Evolutionary conservation across 2,888 invertebrate genomes (phyloP).

Genomic region (Cheilosia variabilis): DNA sequence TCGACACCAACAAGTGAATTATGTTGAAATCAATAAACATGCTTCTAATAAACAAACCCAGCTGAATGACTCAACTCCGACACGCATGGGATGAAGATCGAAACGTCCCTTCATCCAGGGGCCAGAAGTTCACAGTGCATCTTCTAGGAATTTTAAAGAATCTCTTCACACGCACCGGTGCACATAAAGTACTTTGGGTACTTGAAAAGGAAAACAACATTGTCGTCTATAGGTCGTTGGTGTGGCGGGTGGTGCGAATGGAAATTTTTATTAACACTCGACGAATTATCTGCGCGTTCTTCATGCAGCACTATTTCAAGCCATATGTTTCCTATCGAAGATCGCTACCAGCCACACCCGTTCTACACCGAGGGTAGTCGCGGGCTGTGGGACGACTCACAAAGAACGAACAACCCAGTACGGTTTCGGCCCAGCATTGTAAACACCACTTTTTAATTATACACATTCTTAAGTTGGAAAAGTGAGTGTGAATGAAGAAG

Average conservation of each 20-base stretch:
- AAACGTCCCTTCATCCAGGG: background rate
- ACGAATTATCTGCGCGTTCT: slow-evolving; percentile 32
- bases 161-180: slow-evolving; percentile 32
- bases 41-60: slow-evolving; percentile 38
- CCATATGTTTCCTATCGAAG: slow-evolving; percentile 57
- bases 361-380: background rate
- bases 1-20: slow-evolving; percentile 41
- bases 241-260: background rate
- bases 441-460: slow-evolving; percentile 63
- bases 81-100: slow-evolving; percentile 3
- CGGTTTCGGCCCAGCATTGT: slow-evolving; percentile 13
- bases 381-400: background rate
- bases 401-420: background rate
- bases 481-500: slow-evolving; percentile 9
- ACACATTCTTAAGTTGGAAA: slow-evolving; percentile 31
- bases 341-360: slow-evolving; percentile 35
- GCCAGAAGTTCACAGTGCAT: slow-evolving; percentile 36
- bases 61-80: slow-evolving; percentile 38
- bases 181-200: slow-evolving; percentile 27
- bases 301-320: slow-evolving; percentile 37
- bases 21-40: slow-evolving; percentile 55
- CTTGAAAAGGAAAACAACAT: slow-evolving; percentile 26
- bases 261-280: slow-evolving; percentile 64
- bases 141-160: slow-evolving; percentile 54
- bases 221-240: background rate